Conservation (phyloP, 92 coral and sea anemone genomes). For the Palythoa heliodiscus region DNA sequence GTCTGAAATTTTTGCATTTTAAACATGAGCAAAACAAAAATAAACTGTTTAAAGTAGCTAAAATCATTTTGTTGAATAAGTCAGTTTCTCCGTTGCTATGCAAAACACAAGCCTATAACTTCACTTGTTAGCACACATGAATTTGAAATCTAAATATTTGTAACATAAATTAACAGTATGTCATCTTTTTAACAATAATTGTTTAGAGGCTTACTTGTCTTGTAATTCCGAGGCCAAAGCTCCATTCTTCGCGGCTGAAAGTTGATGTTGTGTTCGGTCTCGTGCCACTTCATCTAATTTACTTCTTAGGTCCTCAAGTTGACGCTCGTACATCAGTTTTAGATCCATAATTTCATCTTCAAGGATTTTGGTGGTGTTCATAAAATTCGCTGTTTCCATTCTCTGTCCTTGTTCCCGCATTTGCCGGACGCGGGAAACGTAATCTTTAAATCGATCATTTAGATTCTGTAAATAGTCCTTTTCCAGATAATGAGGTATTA, state of each 20-base stretch:
- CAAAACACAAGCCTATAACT: background rate
- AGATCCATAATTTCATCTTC: slow-evolving; percentile 90
- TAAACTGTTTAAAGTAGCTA: background rate
- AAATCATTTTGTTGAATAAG: background rate
- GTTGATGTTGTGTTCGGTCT: slow-evolving; percentile 91
- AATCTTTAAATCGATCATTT: slow-evolving; percentile 92
- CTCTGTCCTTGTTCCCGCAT: slow-evolving; percentile 96
- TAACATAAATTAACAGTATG: background rate
- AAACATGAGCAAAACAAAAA: background rate
- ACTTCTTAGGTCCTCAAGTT: slow-evolving; percentile 83
- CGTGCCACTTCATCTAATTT: slow-evolving; percentile 86
- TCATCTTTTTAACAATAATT: background rate
- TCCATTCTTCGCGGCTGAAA: slow-evolving; percentile 90
- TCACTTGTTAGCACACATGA: background rate
- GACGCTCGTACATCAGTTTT: slow-evolving; percentile 91
- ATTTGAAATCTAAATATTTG: slow-evolving; percentile 6
- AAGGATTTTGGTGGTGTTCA: slow-evolving; percentile 88
- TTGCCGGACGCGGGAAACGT: slow-evolving; percentile 94
- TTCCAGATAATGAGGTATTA: slow-evolving; percentile 77
- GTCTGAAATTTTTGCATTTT: no score
- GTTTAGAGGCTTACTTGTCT: slow-evolving; percentile 75
- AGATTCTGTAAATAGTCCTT: slow-evolving; percentile 85
- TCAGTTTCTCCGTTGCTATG: background rate
- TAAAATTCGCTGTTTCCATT: slow-evolving; percentile 84
- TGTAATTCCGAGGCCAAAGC: slow-evolving; percentile 86